Percentiles rank a stretch among this genome's conserved stretches.
These are phyloP conservation scores for Orientallactaga bullata DNA, from an alignment of 2,113 vertebrate species.

Conservation along the genomic window DNA sequence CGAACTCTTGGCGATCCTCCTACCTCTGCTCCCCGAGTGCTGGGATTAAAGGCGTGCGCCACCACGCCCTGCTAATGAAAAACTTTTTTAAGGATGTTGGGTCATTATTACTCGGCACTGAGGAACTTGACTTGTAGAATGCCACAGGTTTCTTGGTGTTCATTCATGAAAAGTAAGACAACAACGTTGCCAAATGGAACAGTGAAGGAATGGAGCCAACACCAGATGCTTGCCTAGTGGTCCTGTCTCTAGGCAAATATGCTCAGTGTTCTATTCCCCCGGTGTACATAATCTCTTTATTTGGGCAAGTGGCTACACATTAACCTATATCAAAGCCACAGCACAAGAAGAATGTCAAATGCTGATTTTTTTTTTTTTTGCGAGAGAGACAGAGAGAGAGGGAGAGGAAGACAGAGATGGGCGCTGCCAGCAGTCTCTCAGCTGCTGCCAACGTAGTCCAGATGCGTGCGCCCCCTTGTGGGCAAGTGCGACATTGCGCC, in stretches of 20 bases:
- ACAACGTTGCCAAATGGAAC: constrained; percentile 32
- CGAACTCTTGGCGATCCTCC: too few species aligned
- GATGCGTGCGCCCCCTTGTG: too few species aligned
- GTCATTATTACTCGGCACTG: constrained; percentile 37
- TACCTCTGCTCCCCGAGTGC: too few species aligned
- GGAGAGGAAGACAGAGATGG: too few species aligned
- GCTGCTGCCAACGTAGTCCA: too few species aligned
- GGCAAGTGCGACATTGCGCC: too few species aligned
- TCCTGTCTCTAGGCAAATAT: not conserved
- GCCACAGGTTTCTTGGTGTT: constrained; percentile 57
- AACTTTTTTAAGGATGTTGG: not conserved
- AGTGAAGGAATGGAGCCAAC: not conserved
- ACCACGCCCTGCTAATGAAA: too few species aligned
- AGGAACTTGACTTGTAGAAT: constrained; percentile 59
- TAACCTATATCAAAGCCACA: constrained; percentile 42
- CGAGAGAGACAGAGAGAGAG: too few species aligned
- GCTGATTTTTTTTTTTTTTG: too few species aligned
- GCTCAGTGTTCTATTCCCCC: constrained; percentile 20
- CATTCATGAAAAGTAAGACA: constrained; percentile 54
- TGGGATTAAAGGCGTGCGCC: too few species aligned
- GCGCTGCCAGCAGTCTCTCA: too few species aligned
- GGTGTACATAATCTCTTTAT: not conserved
- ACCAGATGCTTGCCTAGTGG: not conserved
- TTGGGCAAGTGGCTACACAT: not conserved
- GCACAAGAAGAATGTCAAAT: constrained; percentile 12